A percentile compares a stretch with the other conserved stretches of the same genome.
Conservation (phyloP, 2,113 vertebrate genomes). For the Speoplatyrhinus poulsoni region DNA sequence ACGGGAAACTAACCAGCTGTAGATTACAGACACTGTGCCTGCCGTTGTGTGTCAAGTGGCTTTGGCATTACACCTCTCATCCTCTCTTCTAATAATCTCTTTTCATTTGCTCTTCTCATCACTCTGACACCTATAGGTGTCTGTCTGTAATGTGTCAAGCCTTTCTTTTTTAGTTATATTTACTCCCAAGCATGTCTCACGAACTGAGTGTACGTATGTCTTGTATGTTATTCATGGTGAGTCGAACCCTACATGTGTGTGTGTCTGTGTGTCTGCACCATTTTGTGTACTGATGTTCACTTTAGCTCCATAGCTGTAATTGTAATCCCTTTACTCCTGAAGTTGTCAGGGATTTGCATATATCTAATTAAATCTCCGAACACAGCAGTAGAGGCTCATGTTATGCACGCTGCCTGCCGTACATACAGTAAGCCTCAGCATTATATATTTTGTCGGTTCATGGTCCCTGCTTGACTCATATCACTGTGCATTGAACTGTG, state of each 20-base stretch:
- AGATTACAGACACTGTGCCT: slow-evolving; percentile 35
- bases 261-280: not conserved
- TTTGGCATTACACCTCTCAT: not conserved
- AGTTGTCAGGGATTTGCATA: slow-evolving; percentile 69
- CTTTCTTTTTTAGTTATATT: not conserved
- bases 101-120: not conserved
- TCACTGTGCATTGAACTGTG: too few species aligned
- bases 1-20: slow-evolving; percentile 35
- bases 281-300: slow-evolving; percentile 6
- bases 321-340: slow-evolving; percentile 61
- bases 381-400: slow-evolving; percentile 33
- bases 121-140: not conserved
- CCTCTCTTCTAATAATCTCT: not conserved
- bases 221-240: not conserved
- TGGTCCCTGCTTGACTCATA: too few species aligned
- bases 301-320: slow-evolving; percentile 40
- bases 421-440: not conserved
- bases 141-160: not conserved
- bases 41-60: slow-evolving; percentile 35
- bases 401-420: slow-evolving; percentile 34
- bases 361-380: slow-evolving; percentile 65
- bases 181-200: not conserved
- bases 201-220: slow-evolving; percentile 24
- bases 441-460: not conserved
- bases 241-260: not conserved